Evolutionary conservation across 2,888 invertebrate genomes (phyloP), one percentile per base, ranked within the genome.

Genomic region (Petrophora chlorosata): DNA sequence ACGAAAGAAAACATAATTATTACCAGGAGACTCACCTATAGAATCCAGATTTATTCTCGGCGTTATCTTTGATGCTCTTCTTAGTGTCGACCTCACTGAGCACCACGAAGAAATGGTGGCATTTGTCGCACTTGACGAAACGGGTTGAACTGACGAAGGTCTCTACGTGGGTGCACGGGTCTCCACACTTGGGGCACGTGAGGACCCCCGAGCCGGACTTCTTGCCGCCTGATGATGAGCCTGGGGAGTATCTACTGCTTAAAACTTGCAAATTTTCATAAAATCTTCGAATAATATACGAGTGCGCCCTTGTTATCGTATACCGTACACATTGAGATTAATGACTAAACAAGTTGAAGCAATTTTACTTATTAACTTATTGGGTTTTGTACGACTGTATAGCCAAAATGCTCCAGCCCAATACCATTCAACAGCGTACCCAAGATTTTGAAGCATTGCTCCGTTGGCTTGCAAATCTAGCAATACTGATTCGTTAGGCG

Each of bases 41-140:
- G 65, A 93, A 93, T 15, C 94, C 94, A 63, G 91, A 92, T 72
- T 94, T 95, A 56, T 91, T 90, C 35, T 95, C 94, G 0, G 94
- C 92, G 53, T 95, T 95, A 63, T 96, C 97, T 80, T 97, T 97
- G 57, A 94, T 87, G 66, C 92, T 95, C 84, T 95, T 95, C 85
- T 98, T 97, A 15, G 96, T 94, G 84, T 98, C 98, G 23, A 96
- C 94, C 73, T 98, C 98, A 62, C 97, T 97, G 53, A 98, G 92
- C 14, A 99, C 98, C 22, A 98, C 98, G 82, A 98, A 99, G 91
- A 99, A 98, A 81, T 98, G 98, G 85, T 98, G 97, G 77, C 99
- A 99, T 82, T 98, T 98, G 83, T 98, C 98, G 87, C 99, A 99
- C 87, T 98, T 98, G 23, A 99, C 98, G 88, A 99, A 99, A 63